These are phyloP conservation scores for Tetraodon nigroviridis DNA, from an alignment of 2,113 vertebrate species.

Conservation along the genomic window DNA sequence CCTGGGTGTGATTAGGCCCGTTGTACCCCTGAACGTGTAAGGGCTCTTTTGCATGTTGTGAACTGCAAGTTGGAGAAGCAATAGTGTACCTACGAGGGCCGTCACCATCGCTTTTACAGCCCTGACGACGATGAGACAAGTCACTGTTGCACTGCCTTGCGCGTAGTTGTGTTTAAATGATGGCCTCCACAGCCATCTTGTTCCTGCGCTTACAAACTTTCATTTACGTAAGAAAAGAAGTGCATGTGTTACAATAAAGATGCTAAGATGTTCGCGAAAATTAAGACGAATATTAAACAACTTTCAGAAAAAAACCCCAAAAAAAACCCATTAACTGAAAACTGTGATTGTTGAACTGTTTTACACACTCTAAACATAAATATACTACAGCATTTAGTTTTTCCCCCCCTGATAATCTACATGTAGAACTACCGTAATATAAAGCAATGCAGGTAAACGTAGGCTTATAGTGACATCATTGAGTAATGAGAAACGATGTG, in stretches of 20 bases:
- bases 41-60: not conserved
- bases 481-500: slow-evolving; percentile 2
- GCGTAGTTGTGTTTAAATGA: not conserved
- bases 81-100: not conserved
- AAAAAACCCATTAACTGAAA: too few relatives aligned
- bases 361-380: not conserved
- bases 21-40: not conserved
- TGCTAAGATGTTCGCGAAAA: too few relatives aligned
- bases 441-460: not conserved
- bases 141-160: not conserved
- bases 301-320: too few relatives aligned
- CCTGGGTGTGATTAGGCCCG: not conserved
- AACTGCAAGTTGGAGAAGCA: slow-evolving; percentile 3
- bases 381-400: not conserved
- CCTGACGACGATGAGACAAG: not conserved
- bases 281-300: too few relatives aligned
- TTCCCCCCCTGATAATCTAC: not conserved
- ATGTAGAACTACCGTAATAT: not conserved
- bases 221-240: too few relatives aligned
- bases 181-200: not conserved
- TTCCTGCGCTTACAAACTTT: too few relatives aligned
- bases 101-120: not conserved
- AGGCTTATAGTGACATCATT: not conserved
- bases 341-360: too few relatives aligned
- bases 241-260: too few relatives aligned